phyloP scores from a whole-genome alignment of 2,113 vertebrate genomes.

The Junco hyemalis region DNA sequence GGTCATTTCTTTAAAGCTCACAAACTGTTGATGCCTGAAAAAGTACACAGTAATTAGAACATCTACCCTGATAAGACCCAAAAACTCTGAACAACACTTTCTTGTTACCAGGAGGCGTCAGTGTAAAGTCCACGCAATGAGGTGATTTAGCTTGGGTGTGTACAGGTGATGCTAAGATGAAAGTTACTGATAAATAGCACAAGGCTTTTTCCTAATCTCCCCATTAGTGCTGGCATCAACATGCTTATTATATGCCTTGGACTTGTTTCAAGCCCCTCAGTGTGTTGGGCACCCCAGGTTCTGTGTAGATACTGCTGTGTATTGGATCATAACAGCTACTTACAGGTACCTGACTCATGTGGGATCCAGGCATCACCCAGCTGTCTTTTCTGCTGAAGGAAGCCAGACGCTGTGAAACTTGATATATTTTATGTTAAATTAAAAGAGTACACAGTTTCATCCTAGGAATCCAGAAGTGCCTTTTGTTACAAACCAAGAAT shows the following conservation, averaged over 20 bases:
- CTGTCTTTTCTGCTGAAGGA: neutral
- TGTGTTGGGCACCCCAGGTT: neutral
- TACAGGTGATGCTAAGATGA: slow-evolving; percentile 23
- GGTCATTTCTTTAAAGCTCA: neutral
- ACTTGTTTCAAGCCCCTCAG: neutral
- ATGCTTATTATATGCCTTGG: neutral
- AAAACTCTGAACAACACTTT: neutral
- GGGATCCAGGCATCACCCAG: neutral
- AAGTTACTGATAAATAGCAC: neutral
- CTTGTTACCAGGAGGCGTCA: slow-evolving; percentile 4
- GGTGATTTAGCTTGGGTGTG: slow-evolving; percentile 44
- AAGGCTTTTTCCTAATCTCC: neutral
- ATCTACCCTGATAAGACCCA: neutral
- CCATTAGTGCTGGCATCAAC: neutral
- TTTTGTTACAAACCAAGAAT: neutral
- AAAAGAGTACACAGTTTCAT: neutral
- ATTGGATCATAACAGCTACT: neutral
- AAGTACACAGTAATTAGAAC: neutral
- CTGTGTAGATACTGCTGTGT: neutral
- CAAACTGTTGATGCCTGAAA: neutral
- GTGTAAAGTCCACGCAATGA: neutral
- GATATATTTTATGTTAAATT: neutral
- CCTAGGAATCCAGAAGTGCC: neutral
- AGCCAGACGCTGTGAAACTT: neutral
- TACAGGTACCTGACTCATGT: fast-evolving